Evolutionary conservation across 1,140 invertebrate species (phyloP).

Genomic region (Zaprionus davidi): DNA sequence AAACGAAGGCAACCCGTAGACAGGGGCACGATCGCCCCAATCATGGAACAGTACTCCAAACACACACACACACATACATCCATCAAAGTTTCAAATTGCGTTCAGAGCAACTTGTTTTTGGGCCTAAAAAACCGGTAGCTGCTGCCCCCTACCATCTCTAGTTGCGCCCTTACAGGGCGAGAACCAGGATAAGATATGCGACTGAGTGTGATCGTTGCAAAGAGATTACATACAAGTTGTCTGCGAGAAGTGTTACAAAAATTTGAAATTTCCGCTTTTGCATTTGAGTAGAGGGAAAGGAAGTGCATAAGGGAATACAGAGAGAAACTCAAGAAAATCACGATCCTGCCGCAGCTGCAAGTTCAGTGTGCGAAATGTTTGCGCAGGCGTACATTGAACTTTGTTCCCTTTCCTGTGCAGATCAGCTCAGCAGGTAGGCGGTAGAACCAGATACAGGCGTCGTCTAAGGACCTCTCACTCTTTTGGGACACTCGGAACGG

Average conservation of each 20-base stretch:
- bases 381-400: constrained; percentile 80
- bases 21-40: constrained; percentile 57
- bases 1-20: constrained; percentile 38
- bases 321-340: constrained; percentile 49
- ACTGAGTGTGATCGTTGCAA: constrained; percentile 33
- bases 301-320: constrained; percentile 54
- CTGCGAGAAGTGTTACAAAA: constrained; percentile 56
- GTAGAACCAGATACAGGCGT: constrained; percentile 35
- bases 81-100: constrained; percentile 70
- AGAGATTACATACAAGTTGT: constrained; percentile 66
- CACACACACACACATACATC: constrained; percentile 2
- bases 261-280: constrained; percentile 71
- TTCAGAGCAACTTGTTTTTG: constrained; percentile 56
- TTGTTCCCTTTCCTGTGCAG: constrained; percentile 19
- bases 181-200: constrained; percentile 21
- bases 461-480: constrained; percentile 28
- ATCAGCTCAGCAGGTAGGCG: constrained; percentile 32
- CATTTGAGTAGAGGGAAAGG: constrained; percentile 40
- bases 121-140: constrained; percentile 62
- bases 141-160: background rate
- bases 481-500: background rate
- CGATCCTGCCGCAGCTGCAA: constrained; percentile 60
- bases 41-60: constrained; percentile 51
- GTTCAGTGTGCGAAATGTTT: constrained; percentile 51
- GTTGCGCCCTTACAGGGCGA: constrained; percentile 10